These are phyloP conservation scores for Lasioglossum oenotherae DNA, from an alignment of 2,888 invertebrate genomes.

Conservation along the genomic window DNA sequence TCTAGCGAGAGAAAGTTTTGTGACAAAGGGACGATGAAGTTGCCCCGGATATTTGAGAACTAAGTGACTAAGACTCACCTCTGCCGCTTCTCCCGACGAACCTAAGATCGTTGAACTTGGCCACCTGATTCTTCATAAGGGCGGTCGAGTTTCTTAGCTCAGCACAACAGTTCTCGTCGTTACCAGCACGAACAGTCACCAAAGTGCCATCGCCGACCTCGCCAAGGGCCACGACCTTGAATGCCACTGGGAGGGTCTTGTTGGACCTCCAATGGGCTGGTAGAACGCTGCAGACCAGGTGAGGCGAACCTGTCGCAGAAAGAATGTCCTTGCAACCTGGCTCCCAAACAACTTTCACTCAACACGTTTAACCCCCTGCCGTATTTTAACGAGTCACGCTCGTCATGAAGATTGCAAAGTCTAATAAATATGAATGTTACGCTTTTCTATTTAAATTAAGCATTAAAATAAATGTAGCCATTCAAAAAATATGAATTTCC, in stretches of 20 bases:
- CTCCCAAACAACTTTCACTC: neutral
- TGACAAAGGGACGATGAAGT: neutral
- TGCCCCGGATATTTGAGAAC: neutral
- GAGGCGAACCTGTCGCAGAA: conserved; percentile 88
- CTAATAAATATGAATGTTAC: no score
- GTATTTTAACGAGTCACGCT: no score
- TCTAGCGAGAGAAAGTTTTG: neutral
- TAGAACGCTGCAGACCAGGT: conserved; percentile 97
- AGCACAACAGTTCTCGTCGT: conserved; percentile 99
- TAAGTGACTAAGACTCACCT: conserved; percentile 91
- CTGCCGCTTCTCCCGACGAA: conserved; percentile 99
- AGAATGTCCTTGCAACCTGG: neutral
- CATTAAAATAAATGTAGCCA: no score
- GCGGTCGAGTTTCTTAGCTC: conserved; percentile 97
- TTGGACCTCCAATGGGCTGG: conserved; percentile 99
- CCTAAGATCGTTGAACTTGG: conserved; percentile 99
- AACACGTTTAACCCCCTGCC: neutral
- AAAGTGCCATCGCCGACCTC: conserved; percentile 98
- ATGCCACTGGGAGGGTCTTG: conserved; percentile 98
- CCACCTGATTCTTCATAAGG: conserved; percentile 99
- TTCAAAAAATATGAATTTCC: no score
- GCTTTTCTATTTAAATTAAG: no score
- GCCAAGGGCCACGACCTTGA: conserved; percentile 97
- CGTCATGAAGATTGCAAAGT: no score
- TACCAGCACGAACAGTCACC: conserved; percentile 98